Conservation (phyloP, 2,888 invertebrate species). For the Nymphalis c-album region DNA sequence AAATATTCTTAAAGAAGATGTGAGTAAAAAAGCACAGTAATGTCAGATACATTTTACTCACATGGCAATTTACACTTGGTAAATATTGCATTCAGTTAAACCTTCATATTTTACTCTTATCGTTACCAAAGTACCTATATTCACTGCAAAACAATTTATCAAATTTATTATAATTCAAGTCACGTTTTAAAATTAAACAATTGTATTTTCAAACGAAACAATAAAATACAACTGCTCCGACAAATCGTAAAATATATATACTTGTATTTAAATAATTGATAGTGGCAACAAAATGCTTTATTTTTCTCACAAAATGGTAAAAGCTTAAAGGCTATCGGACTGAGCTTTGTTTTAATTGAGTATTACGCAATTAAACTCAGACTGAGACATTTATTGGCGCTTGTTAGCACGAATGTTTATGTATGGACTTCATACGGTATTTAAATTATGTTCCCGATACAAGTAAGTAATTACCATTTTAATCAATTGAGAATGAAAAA, state of each 20-base stretch:
- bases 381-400: constrained; percentile 12
- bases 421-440: too few species aligned
- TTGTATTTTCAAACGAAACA: not conserved
- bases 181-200: not conserved
- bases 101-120: too few species aligned
- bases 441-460: too few species aligned
- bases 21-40: too few species aligned
- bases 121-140: too few species aligned
- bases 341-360: constrained; percentile 19
- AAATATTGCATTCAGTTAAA: too few species aligned
- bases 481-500: too few species aligned
- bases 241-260: not conserved
- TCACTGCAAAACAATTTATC: too few species aligned
- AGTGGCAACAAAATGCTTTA: not conserved
- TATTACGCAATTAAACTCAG: constrained; percentile 8
- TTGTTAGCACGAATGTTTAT: not conserved
- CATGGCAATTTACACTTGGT: too few species aligned
- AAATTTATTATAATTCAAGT: not conserved
- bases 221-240: not conserved
- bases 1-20: too few species aligned
- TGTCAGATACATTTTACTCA: too few species aligned
- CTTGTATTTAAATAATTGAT: not conserved
- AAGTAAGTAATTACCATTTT: too few species aligned
- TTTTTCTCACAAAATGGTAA: constrained; percentile 3
- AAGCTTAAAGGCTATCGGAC: constrained; percentile 26